These are phyloP conservation scores for Tipula vernalis DNA, from an alignment of 2,888 invertebrate genomes.

Conservation along the genomic window DNA sequence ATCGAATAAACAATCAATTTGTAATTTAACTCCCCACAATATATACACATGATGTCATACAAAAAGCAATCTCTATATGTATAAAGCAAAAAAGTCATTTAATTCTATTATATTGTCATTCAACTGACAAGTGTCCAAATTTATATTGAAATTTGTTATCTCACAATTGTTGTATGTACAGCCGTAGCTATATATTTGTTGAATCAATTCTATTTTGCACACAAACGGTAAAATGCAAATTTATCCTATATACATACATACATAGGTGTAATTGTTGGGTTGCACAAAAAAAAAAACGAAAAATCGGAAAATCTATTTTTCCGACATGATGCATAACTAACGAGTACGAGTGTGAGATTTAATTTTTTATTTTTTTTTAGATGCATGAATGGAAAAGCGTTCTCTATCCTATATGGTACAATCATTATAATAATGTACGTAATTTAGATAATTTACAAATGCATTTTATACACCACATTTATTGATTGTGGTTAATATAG, in stretches of 20 bases:
- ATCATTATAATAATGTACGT: not conserved
- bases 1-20: not conserved
- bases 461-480: not conserved
- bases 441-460: not conserved
- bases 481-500: not conserved
- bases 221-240: not conserved
- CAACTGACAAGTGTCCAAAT: constrained; percentile 14
- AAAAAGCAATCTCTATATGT: not conserved
- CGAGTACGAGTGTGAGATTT: not conserved
- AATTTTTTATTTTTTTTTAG: not conserved
- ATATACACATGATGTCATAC: not conserved
- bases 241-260: not conserved
- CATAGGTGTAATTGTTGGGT: not conserved
- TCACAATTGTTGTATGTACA: not conserved
- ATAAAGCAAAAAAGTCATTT: not conserved
- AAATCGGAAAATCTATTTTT: not conserved
- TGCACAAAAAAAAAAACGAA: not conserved
- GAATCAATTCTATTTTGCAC: not conserved
- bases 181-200: not conserved
- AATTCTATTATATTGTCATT: constrained; percentile 13
- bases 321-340: not conserved
- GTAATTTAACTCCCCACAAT: not conserved
- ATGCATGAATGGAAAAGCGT: not conserved
- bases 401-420: not conserved
- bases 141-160: not conserved